Conservation (phyloP, 2,888 invertebrate genomes). For the Deladenus siricidicola region DNA sequence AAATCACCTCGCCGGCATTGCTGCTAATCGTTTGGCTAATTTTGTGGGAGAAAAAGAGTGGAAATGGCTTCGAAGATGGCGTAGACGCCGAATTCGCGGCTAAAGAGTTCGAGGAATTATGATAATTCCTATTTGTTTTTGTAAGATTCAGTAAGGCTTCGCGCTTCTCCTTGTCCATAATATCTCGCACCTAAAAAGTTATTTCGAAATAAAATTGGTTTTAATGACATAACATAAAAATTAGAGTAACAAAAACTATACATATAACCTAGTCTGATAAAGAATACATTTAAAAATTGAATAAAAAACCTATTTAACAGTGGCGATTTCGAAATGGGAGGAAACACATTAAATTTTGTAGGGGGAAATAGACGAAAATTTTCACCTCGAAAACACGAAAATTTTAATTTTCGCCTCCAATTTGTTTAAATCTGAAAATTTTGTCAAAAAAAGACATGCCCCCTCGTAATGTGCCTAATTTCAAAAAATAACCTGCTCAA, state of each 20-base stretch:
- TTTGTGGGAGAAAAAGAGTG: not conserved
- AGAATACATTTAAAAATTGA: not conserved
- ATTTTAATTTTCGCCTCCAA: too few relatives aligned
- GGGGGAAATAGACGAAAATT: too few relatives aligned
- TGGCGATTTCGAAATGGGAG: too few relatives aligned
- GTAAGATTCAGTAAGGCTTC: constrained; percentile 7
- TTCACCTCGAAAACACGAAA: too few relatives aligned
- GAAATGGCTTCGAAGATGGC: not conserved
- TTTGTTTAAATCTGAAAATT: too few relatives aligned
- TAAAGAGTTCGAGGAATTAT: not conserved
- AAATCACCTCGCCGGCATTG: not conserved
- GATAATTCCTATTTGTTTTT: not conserved
- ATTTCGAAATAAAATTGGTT: not conserved
- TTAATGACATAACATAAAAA: not conserved
- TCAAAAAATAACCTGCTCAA: too few relatives aligned
- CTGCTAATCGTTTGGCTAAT: not conserved
- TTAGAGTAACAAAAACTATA: not conserved
- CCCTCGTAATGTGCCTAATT: too few relatives aligned
- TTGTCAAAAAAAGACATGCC: too few relatives aligned
- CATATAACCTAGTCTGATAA: not conserved
- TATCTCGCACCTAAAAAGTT: constrained; percentile 12
- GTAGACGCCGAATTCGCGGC: not conserved
- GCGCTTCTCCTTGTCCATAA: constrained; percentile 25
- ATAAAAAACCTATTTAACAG: not conserved
- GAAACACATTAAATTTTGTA: too few relatives aligned